Percentiles rank a stretch among this genome's conserved stretches.
Evolutionary conservation across 2,888 invertebrate genomes (phyloP).

Genomic region (Lasius platythorax): DNA sequence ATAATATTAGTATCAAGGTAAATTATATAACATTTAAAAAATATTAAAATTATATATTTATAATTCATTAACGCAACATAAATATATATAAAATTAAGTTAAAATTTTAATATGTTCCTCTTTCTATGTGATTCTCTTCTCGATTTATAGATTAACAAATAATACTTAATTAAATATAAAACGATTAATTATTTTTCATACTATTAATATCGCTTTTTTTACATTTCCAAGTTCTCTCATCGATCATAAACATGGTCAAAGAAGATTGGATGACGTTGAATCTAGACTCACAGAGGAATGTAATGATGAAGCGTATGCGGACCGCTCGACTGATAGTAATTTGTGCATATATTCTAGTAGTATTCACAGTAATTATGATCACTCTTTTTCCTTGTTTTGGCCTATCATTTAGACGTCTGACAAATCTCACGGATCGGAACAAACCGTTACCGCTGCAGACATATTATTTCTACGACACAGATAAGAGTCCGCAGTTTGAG

Average conservation of each 20-base stretch:
- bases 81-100: no score
- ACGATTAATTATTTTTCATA: background rate
- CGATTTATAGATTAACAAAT: background rate
- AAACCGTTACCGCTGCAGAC: no score
- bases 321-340: background rate
- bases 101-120: background rate
- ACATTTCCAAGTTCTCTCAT: background rate
- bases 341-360: background rate
- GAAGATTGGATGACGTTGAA: conserved; percentile 57
- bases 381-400: conserved; percentile 40
- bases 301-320: conserved; percentile 48
- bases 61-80: no score
- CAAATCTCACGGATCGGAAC: no score
- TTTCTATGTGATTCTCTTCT: background rate
- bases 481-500: no score
- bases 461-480: no score
- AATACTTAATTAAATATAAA: background rate
- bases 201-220: background rate
- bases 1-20: no score
- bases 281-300: background rate
- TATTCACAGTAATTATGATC: accelerated
- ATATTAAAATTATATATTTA: no score
- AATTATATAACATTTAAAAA: no score
- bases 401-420: background rate
- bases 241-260: conserved; percentile 52